These are phyloP conservation scores for Phthorimaea operculella DNA, from an alignment of 1,140 invertebrate genomes.

Conservation along the genomic window DNA sequence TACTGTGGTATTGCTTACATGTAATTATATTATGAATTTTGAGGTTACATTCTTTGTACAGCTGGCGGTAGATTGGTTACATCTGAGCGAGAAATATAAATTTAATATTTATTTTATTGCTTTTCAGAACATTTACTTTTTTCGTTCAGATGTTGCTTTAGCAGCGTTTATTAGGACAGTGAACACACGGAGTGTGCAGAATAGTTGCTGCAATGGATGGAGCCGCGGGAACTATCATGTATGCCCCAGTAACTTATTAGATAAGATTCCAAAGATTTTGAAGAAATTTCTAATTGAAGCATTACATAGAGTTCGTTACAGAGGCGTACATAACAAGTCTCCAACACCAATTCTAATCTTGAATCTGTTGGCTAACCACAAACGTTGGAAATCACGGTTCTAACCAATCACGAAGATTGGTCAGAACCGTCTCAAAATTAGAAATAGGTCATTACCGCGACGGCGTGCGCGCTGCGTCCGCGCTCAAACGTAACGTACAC, in stretches of 20 bases:
- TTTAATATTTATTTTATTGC: too few relatives aligned
- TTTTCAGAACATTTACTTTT: background rate
- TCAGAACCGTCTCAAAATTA: background rate
- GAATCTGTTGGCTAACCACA: background rate
- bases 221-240: background rate
- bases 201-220: background rate
- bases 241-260: background rate
- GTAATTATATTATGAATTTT: constrained; percentile 39
- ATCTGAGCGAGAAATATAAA: background rate
- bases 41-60: constrained; percentile 23
- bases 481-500: constrained; percentile 53
- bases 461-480: constrained; percentile 10
- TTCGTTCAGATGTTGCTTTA: background rate
- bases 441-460: background rate
- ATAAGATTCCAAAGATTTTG: too few relatives aligned
- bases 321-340: background rate
- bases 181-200: background rate
- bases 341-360: background rate
- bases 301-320: background rate
- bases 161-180: background rate
- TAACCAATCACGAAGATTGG: background rate
- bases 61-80: constrained; percentile 24
- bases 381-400: background rate
- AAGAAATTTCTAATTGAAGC: too few relatives aligned
- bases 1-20: constrained; percentile 63